Evolutionary conservation across 2,113 vertebrate species (phyloP).

Genomic region (Pluvialis apricaria): DNA sequence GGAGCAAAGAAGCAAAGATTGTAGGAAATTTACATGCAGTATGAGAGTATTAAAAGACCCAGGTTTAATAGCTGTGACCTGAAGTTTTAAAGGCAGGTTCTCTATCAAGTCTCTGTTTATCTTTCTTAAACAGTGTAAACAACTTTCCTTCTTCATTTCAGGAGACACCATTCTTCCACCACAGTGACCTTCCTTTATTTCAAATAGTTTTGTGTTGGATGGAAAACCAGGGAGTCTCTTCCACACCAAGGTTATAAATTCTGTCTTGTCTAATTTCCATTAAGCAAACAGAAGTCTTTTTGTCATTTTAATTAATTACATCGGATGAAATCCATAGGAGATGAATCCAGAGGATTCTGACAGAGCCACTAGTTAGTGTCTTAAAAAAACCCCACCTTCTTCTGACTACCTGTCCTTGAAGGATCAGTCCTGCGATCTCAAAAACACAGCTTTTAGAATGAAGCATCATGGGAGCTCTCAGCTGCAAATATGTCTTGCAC

Average conservation of each 20-base stretch:
- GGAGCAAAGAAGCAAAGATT: background rate
- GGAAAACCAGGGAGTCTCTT: background rate
- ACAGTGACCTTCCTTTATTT: background rate
- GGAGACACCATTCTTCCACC: background rate
- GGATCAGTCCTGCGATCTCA: background rate
- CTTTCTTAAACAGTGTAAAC: background rate
- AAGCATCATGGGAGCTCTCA: background rate
- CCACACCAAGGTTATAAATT: background rate
- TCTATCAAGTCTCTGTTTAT: background rate
- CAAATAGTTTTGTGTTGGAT: background rate
- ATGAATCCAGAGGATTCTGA: background rate
- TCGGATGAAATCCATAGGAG: background rate
- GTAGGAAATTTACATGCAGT: background rate
- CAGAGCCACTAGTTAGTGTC: background rate
- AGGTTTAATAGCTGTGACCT: background rate
- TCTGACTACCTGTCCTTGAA: background rate
- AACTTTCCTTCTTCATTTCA: background rate
- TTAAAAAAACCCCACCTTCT: background rate
- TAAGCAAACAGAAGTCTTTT: background rate
- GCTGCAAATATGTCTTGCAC: background rate
- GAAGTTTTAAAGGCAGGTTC: background rate
- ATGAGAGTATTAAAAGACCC: background rate
- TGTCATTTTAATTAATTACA: background rate
- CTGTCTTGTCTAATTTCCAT: background rate
- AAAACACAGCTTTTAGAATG: background rate